phyloP scores from a whole-genome alignment of 2,888 invertebrate species.

The Nomada ferruginata region DNA sequence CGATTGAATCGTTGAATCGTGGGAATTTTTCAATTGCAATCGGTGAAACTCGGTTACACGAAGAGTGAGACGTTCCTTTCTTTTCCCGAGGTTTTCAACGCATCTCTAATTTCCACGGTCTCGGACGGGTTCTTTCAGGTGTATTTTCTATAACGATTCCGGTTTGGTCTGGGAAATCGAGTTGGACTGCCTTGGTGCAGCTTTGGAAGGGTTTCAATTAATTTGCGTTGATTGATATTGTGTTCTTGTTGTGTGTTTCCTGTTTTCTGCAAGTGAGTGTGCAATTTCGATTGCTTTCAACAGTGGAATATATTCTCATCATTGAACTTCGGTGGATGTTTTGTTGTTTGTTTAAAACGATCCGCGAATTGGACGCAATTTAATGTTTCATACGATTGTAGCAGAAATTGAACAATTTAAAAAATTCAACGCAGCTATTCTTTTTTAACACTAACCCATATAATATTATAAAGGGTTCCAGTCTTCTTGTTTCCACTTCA shows the following conservation, averaged over 20 bases:
- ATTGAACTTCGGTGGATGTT: not conserved
- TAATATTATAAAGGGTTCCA: too few relatives aligned
- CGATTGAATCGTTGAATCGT: constrained; percentile 45
- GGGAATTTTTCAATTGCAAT: constrained; percentile 51
- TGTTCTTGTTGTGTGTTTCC: too few relatives aligned
- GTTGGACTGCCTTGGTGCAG: not conserved
- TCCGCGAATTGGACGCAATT: too few relatives aligned
- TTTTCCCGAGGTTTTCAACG: not conserved
- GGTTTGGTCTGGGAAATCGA: not conserved
- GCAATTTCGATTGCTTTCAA: too few relatives aligned
- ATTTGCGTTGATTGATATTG: not conserved
- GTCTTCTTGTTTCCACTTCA: too few relatives aligned
- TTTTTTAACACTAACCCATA: too few relatives aligned
- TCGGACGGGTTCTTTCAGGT: not conserved
- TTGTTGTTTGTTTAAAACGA: too few relatives aligned
- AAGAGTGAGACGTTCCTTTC: not conserved
- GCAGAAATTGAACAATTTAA: too few relatives aligned
- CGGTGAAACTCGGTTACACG: constrained; percentile 26
- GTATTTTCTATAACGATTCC: not conserved
- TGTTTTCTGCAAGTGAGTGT: not conserved
- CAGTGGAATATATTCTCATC: too few relatives aligned
- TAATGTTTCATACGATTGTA: not conserved
- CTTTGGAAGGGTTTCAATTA: not conserved
- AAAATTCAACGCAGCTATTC: too few relatives aligned
- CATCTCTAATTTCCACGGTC: constrained; percentile 4